phyloP scores from a whole-genome alignment of 2,888 invertebrate genomes.

The Aspidiotus destructor region DNA sequence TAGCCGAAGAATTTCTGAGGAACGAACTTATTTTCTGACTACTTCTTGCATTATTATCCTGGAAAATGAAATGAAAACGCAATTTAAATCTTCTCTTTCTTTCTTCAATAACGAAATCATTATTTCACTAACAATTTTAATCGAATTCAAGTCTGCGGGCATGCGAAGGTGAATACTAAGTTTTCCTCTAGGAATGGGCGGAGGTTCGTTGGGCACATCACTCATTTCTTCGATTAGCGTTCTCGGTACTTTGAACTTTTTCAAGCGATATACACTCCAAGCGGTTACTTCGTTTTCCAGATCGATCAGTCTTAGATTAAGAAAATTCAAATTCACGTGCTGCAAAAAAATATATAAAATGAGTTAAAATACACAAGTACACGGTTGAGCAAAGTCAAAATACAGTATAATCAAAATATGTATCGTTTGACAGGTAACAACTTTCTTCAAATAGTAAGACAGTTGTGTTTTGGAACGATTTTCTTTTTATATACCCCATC shows the following conservation, averaged over 20 bases:
- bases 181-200: constrained; percentile 56
- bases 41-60: constrained; percentile 15
- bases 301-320: constrained; percentile 57
- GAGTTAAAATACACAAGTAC: background rate
- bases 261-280: constrained; percentile 72
- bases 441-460: background rate
- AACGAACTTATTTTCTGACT: constrained; percentile 14
- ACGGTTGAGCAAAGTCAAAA: background rate
- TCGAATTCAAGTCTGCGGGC: constrained; percentile 24
- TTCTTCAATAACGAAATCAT: background rate
- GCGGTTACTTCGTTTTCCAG: constrained; percentile 62
- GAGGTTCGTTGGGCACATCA: constrained; percentile 49
- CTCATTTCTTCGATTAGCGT: constrained; percentile 62
- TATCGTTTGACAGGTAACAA: constrained; percentile 20
- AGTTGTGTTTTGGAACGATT: constrained; percentile 15
- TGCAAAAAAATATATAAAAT: constrained; percentile 41
- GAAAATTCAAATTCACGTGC: constrained; percentile 54
- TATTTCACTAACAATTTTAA: constrained; percentile 13
- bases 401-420: background rate
- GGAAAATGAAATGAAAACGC: background rate
- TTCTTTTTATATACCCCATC: constrained; percentile 9
- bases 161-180: constrained; percentile 52
- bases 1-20: constrained; percentile 9
- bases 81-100: background rate
- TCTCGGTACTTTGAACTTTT: constrained; percentile 60